phyloP scores from a whole-genome alignment of 1,140 invertebrate genomes.

The Drosophila leontia region DNA sequence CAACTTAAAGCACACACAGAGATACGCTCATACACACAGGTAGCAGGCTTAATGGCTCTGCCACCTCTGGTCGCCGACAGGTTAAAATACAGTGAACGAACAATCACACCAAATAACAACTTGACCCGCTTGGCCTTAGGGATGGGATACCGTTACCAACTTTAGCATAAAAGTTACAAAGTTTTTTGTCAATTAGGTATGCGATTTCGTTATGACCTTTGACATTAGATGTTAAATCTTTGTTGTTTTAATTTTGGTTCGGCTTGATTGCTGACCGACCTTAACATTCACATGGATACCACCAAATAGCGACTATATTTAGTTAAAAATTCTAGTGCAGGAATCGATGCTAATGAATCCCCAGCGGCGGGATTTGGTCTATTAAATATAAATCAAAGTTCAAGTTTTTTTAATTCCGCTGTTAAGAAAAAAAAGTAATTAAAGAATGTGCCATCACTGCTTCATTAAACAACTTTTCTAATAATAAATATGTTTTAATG shows the following conservation, averaged over 20 bases:
- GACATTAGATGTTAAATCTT: too few species aligned
- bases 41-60: constrained; percentile 30
- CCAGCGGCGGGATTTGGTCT: too few species aligned
- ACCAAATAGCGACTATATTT: neutral
- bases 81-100: constrained; percentile 54
- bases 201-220: neutral
- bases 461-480: neutral
- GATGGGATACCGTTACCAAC: constrained; percentile 41
- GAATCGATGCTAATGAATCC: too few species aligned
- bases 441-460: neutral
- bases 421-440: neutral
- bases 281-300: neutral
- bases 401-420: neutral
- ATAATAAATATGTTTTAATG: neutral
- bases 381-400: neutral
- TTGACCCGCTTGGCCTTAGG: constrained; percentile 44
- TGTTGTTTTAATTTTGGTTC: neutral
- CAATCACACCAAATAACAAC: constrained; percentile 49
- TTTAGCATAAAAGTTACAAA: neutral
- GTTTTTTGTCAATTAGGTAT: neutral
- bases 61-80: constrained; percentile 43
- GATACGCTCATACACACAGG: neutral
- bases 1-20: constrained; percentile 34
- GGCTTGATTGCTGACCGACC: too few species aligned
- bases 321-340: neutral